phyloP scores from a whole-genome alignment of 1,140 invertebrate species.

The Chymomyza costata region DNA sequence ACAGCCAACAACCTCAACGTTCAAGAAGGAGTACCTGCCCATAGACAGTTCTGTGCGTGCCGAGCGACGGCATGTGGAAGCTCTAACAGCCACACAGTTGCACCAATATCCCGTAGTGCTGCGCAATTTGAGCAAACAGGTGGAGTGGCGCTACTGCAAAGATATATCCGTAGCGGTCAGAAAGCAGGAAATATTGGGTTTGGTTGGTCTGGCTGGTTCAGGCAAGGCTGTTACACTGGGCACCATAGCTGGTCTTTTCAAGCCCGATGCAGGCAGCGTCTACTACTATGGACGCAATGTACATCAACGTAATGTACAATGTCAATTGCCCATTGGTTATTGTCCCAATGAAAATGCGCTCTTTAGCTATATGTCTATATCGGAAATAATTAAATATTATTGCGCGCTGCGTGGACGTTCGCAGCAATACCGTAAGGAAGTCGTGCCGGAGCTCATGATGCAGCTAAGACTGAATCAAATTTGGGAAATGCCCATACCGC shows the following conservation, averaged over 20 bases:
- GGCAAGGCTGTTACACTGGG: constrained; percentile 2
- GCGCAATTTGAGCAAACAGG: too few relatives aligned
- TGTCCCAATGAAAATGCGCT: constrained; percentile 1
- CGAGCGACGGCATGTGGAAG: too few relatives aligned
- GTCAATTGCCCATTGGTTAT: background rate
- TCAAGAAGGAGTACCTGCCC: too few relatives aligned
- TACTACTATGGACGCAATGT: constrained; percentile 5
- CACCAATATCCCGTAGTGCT: too few relatives aligned
- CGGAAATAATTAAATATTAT: constrained; percentile 8
- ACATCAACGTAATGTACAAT: background rate
- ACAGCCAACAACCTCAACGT: too few relatives aligned
- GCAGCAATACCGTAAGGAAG: background rate
- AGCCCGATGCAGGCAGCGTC: background rate
- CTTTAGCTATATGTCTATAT: background rate
- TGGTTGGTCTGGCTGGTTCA: constrained; percentile 3
- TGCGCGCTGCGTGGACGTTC: background rate
- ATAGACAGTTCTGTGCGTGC: too few relatives aligned
- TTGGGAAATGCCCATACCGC: background rate
- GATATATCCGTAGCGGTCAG: background rate
- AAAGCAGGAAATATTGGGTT: background rate
- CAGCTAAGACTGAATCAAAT: background rate
- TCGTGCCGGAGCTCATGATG: background rate
- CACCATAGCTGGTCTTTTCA: background rate
- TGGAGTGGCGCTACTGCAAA: background rate
- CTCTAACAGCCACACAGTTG: too few relatives aligned